Base-by-base conservation (phyloP, 2,888 invertebrate genomes). In the Peribatodes rhomboidaria region DNA sequence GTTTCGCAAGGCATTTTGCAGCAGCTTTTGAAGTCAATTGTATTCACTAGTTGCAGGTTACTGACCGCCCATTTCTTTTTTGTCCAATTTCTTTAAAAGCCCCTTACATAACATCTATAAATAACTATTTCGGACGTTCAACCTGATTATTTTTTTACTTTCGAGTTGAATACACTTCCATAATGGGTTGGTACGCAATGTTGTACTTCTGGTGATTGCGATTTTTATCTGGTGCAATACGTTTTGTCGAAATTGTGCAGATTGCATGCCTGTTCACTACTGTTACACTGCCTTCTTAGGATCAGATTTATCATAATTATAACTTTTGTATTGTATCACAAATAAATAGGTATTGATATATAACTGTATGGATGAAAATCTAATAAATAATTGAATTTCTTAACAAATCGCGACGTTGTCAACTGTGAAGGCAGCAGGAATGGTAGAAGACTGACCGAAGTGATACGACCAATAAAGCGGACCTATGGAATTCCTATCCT, bases 81-180 rank as follows among this genome's bases (percentile, higher is more conserved):
- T 49, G 14, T n/a, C 37, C 50, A 56, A 56, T 56, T 62, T 41
- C 31, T 49, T 41, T 44, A 56, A 61, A 20, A 56, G 53, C 57
- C 41, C n/a, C 37, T 63, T 63, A 47, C 57, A 53, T 33, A 57
- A 58, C 31, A 47, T 47, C 39, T 4, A 9, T 44, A 44, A 27
- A 4, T 4, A 27, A 46, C 37, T 50, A 44, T 52, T 57, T 46
- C 63, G 46, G 52, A 31, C 46, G 55, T 56, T 63, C 57, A 53
- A 37, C 46, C 35, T 41, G 14, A 42, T 49, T 39, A 9, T 16
- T 35, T 57, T 56, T 63, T 58, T 58, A 37, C 37, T 18, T 20
- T 22, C 31, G 9, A 54, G 22, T 35, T 27, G 33, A 56, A 35
- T 42, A 39, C 13, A 62, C 44, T 52, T 62, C 57, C 27, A 44